Evolutionary conservation across 2,888 invertebrate genomes (phyloP).

Genomic region (Oligia strigilis): DNA sequence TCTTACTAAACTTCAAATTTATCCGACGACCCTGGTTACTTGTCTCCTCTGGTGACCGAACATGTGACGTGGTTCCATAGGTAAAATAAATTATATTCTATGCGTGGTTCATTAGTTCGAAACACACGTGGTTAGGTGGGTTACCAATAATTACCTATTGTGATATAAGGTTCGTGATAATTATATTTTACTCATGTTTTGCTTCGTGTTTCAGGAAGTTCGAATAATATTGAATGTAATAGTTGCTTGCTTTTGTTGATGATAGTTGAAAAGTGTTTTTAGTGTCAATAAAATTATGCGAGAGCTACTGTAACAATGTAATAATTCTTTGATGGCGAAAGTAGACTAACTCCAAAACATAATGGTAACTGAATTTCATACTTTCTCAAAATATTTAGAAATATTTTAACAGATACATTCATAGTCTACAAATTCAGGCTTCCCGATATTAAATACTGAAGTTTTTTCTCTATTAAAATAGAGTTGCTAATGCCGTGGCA

Average conservation of each 20-base stretch:
- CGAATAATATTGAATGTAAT: not conserved
- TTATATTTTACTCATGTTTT: not conserved
- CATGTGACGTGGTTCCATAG: not conserved
- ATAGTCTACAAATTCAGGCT: not conserved
- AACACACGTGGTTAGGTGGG: not conserved
- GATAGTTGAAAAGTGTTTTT: not conserved
- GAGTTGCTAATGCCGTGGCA: constrained; percentile 11
- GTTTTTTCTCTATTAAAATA: not conserved
- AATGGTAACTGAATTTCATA: not conserved
- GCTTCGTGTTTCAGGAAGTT: not conserved
- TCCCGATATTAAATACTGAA: not conserved
- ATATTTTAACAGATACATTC: not conserved
- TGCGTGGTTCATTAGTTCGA: not conserved
- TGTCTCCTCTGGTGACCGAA: no score
- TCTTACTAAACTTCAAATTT: no score
- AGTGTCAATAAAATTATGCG: not conserved
- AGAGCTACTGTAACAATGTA: not conserved
- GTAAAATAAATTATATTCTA: no score
- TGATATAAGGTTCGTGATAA: not conserved
- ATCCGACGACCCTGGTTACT: no score
- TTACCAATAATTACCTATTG: no score
- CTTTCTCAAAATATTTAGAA: constrained; percentile 27
- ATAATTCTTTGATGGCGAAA: not conserved
- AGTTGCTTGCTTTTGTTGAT: not conserved
- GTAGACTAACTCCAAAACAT: not conserved